Evolutionary conservation across 2,888 invertebrate genomes (phyloP), one percentile per base, ranked within the genome.

Genomic region (Hetaerina titia): DNA sequence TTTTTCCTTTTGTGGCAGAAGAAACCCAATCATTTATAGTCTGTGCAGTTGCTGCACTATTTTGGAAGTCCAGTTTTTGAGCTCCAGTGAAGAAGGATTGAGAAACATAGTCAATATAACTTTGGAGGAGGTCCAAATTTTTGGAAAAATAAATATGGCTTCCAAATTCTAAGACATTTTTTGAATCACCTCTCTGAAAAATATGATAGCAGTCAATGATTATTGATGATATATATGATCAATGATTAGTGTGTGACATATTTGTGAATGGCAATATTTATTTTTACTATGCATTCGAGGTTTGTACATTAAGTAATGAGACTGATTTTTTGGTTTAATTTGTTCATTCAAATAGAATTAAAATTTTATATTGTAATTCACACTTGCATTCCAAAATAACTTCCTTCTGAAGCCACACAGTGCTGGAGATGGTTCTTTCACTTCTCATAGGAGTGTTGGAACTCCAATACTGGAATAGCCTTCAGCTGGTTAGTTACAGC

Each of bases 11-110:
- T 0, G 98, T 98, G 25, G 97, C 96, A 1, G 96, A 96, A 7
- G 96, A 96, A 7, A 97, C 97, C 98, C 98, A 98, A 7, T 96
- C 96, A 96, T 98, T 98, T 63, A 98, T 97, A 0, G 95, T 95
- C 5, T 96, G 95, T 0, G 97, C 97, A 0, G 97, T 96, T 13
- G 95, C 95, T 0, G 96, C 95, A 0, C 97, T 95, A 95, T 98
- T 96, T 0, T 95, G 95, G 95, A 98, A 98, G 96, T 98, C 97
- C 0, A 98, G 95, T 7, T 96, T 96, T 11, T 96, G 96, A 0
- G 98, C 96, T 58, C 97, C 97, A 0, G 97, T 97, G 5, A 96
- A 96, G 96, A 98, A 98, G 95, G 97, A 95, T n/a, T 60, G 0
- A 95, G 95, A 64, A 8, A 95, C 95, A 0, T 97, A 97, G n/a